phyloP scores from a whole-genome alignment of 2,113 vertebrate genomes.

The Atractosteus spatula region DNA sequence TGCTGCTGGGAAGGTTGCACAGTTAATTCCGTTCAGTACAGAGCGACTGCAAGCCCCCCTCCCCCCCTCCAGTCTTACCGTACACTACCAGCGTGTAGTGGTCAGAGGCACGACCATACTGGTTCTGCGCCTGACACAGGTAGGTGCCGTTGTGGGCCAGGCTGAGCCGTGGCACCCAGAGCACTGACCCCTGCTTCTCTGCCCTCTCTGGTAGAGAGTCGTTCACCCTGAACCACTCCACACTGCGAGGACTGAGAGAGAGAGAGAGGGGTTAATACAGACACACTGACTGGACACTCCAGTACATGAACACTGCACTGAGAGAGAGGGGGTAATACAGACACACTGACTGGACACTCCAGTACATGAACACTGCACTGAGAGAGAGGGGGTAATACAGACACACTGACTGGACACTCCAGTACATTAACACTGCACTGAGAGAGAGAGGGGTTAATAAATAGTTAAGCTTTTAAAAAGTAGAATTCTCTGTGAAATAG shows the following conservation, averaged over 20 bases:
- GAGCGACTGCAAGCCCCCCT: not conserved
- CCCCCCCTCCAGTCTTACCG: conserved; percentile 60
- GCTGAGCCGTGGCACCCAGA: conserved; percentile 77
- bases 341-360: conserved; percentile 10
- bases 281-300: no score
- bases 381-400: conserved; percentile 15
- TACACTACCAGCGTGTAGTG: conserved; percentile 86
- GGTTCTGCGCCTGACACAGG: conserved; percentile 83
- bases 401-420: no score
- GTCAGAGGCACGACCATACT: conserved; percentile 82
- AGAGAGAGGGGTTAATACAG: not conserved
- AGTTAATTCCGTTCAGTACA: not conserved
- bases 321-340: not conserved
- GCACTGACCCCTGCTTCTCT: conserved; percentile 70
- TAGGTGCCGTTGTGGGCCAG: conserved; percentile 86
- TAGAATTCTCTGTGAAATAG: no score
- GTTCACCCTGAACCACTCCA: conserved; percentile 83
- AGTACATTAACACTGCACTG: no score
- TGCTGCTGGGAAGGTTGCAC: no score
- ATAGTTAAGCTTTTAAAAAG: not conserved
- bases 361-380: not conserved
- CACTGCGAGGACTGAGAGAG: conserved; percentile 70
- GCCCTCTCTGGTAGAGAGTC: conserved; percentile 81
- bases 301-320: not conserved
- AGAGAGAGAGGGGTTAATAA: not conserved